Conservation (phyloP, 2,888 invertebrate species). For the Protophormia terraenovae region DNA sequence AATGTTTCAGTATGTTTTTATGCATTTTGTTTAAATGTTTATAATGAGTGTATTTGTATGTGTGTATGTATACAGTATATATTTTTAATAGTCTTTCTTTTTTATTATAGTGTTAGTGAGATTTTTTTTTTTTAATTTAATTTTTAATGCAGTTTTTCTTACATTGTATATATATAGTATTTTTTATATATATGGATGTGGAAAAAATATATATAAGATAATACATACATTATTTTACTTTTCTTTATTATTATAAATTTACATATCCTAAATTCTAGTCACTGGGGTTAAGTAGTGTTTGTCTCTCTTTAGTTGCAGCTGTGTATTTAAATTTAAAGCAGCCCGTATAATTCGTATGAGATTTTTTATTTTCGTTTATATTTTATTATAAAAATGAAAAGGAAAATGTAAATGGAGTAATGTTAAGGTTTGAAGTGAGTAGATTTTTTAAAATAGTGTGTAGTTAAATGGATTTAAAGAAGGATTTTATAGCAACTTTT, state of each 20-base stretch:
- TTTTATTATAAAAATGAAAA: constrained; percentile 36
- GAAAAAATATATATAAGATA: constrained; percentile 24
- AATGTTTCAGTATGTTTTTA: constrained; percentile 16
- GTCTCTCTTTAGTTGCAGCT: constrained; percentile 68
- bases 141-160: constrained; percentile 24
- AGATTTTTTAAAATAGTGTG: background rate
- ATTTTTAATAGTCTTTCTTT: constrained; percentile 47
- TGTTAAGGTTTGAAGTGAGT: background rate
- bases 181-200: constrained; percentile 20
- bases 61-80: background rate
- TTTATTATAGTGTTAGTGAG: constrained; percentile 42
- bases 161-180: background rate
- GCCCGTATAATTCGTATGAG: constrained; percentile 60
- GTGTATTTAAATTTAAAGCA: constrained; percentile 56
- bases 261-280: constrained; percentile 66
- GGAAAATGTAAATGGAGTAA: constrained; percentile 46
- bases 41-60: constrained; percentile 11
- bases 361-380: constrained; percentile 39
- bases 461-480: too few relatives aligned
- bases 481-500: too few relatives aligned
- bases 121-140: constrained; percentile 33
- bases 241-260: constrained; percentile 46
- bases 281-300: constrained; percentile 64
- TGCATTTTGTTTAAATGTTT: constrained; percentile 8
- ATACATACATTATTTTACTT: constrained; percentile 48